These are phyloP conservation scores for Heliconius himera DNA, from an alignment of 1,140 invertebrate genomes.

Conservation along the genomic window DNA sequence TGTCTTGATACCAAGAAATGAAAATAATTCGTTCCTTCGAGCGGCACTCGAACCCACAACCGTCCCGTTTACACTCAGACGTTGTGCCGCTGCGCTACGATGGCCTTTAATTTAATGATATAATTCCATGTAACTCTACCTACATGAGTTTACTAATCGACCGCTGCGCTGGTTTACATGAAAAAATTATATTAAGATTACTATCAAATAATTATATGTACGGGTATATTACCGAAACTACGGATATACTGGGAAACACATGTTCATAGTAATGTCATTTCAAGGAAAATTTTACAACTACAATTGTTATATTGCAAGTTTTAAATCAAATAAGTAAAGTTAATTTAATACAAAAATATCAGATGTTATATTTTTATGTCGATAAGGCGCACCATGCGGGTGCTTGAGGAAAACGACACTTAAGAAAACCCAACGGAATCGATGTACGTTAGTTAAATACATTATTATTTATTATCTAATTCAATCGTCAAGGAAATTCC, in stretches of 20 bases:
- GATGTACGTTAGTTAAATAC: no score
- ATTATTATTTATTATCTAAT: not conserved
- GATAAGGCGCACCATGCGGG: not conserved
- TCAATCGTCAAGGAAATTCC: not conserved
- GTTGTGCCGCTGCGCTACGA: not conserved
- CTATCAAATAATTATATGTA: not conserved
- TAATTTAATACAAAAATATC: no score
- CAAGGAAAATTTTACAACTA: not conserved
- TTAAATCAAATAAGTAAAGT: no score
- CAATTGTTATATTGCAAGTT: no score
- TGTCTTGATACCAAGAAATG: not conserved
- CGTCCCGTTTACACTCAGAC: not conserved
- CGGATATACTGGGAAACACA: not conserved
- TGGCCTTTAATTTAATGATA: not conserved
- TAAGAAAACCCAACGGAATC: not conserved
- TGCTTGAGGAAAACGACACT: not conserved
- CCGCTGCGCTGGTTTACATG: not conserved
- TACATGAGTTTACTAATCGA: not conserved
- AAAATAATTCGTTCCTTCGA: not conserved
- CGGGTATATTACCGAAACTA: not conserved
- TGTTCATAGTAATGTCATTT: not conserved
- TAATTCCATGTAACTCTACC: not conserved
- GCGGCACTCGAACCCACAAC: not conserved
- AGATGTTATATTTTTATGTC: no score
- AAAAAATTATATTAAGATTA: not conserved